Percentiles rank a stretch among this genome's conserved stretches.
These are phyloP conservation scores for Lutraria rhynchaena DNA, from an alignment of 1,140 invertebrate genomes.

Conservation along the genomic window DNA sequence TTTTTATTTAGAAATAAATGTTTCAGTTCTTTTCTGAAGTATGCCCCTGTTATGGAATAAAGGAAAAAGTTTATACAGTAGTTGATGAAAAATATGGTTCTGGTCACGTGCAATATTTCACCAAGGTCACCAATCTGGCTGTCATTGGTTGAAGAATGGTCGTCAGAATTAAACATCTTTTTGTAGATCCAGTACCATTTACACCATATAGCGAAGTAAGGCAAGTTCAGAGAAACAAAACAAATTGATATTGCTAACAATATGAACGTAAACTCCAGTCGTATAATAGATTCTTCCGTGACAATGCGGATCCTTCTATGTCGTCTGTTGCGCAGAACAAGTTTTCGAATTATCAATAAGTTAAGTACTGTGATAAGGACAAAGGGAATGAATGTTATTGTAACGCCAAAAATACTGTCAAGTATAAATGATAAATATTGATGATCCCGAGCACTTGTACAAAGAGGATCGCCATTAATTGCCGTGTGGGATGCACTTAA, in stretches of 20 bases:
- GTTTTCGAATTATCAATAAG: conserved; percentile 71
- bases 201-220: conserved; percentile 74
- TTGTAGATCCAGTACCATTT: conserved; percentile 50
- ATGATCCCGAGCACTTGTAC: conserved; percentile 65
- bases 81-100: conserved; percentile 72
- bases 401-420: conserved; percentile 75
- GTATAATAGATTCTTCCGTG: conserved; percentile 67
- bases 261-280: conserved; percentile 71
- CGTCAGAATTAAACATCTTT: conserved; percentile 2
- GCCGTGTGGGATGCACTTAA: conserved; percentile 56
- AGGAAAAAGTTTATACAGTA: conserved; percentile 75
- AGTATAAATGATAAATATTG: conserved; percentile 70
- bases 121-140: conserved; percentile 21
- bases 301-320: conserved; percentile 56
- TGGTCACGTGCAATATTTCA: conserved; percentile 53
- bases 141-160: conserved; percentile 1
- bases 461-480: conserved; percentile 47
- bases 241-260: conserved; percentile 70
- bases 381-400: conserved; percentile 75
- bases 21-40: conserved; percentile 66
- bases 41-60: conserved; percentile 73
- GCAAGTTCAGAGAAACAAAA: conserved; percentile 70
- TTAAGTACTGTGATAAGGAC: conserved; percentile 73
- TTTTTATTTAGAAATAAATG: conserved; percentile 45
- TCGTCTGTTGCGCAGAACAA: conserved; percentile 58